These are phyloP conservation scores for Silvanus unidentatus DNA, from an alignment of 2,888 invertebrate species.

Conservation along the genomic window DNA sequence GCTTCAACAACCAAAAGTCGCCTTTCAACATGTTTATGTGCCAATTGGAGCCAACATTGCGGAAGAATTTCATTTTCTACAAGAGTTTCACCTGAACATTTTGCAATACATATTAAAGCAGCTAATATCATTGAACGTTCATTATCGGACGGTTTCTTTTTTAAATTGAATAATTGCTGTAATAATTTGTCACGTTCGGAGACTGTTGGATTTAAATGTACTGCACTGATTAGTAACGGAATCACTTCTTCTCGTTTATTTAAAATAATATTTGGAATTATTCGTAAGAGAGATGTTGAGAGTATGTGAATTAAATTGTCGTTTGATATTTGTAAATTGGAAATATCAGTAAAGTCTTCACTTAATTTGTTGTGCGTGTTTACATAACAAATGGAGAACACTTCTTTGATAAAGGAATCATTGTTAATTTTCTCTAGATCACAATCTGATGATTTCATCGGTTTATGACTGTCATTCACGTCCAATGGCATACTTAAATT, in stretches of 20 bases:
- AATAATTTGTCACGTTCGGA: conserved; percentile 58
- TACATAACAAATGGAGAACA: conserved; percentile 49
- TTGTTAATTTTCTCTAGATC: conserved; percentile 37
- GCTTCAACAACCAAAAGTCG: conserved; percentile 63
- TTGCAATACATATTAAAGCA: conserved; percentile 49
- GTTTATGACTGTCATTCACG: conserved; percentile 13
- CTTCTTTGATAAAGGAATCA: conserved; percentile 53
- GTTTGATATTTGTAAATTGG: conserved; percentile 39
- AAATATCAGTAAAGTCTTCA: conserved; percentile 36
- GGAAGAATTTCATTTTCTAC: conserved; percentile 64
- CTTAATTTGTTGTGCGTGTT: conserved; percentile 40
- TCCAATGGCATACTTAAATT: conserved; percentile 33
- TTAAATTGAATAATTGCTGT: conserved; percentile 63
- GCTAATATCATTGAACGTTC: conserved; percentile 55
- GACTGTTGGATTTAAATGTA: conserved; percentile 54
- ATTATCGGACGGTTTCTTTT: conserved; percentile 62
- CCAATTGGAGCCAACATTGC: conserved; percentile 68
- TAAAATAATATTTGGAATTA: conserved; percentile 62
- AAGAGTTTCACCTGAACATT: conserved; percentile 47
- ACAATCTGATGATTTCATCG: conserved; percentile 11
- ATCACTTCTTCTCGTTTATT: conserved; percentile 65
- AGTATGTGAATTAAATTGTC: conserved; percentile 50
- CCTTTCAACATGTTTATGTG: conserved; percentile 60
- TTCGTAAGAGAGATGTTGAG: conserved; percentile 53
- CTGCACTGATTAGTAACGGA: conserved; percentile 57